Percentiles rank a stretch among this genome's conserved stretches.
Evolutionary conservation across 92 coral and sea anemone genomes (phyloP).

Genomic region (Umimayanthus chanpuru): DNA sequence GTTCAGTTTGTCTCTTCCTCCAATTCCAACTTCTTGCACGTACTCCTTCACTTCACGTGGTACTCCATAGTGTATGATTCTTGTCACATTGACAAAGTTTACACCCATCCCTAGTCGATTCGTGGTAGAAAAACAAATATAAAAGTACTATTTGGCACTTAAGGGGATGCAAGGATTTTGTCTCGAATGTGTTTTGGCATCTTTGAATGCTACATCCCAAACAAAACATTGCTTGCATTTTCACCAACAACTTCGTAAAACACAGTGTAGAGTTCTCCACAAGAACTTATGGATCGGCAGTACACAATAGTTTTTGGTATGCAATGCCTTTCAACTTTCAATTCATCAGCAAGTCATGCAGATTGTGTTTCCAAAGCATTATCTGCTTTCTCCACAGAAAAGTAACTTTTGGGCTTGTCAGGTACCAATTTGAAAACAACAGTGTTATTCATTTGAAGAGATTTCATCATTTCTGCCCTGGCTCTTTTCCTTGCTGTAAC

Average conservation of each 20-base stretch:
- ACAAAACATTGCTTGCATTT: not conserved
- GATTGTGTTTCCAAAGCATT: not conserved
- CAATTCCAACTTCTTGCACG: slow-evolving; percentile 23
- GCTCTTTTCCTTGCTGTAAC: slow-evolving; percentile 40
- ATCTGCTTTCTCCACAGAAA: not conserved
- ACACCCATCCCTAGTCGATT: slow-evolving; percentile 52
- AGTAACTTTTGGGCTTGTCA: slow-evolving; percentile 26
- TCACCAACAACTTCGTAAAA: slow-evolving; percentile 26
- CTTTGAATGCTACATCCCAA: slow-evolving; percentile 58
- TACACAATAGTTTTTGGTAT: slow-evolving; percentile 31
- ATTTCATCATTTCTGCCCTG: slow-evolving; percentile 23
- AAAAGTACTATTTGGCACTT: slow-evolving; percentile 27
- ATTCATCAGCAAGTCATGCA: not conserved
- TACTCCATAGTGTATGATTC: slow-evolving; percentile 30
- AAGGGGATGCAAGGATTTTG: slow-evolving; percentile 36
- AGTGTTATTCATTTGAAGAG: slow-evolving; percentile 21
- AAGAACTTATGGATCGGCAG: slow-evolving; percentile 28
- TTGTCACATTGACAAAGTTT: slow-evolving; percentile 5
- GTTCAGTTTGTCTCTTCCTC: slow-evolving; percentile 12
- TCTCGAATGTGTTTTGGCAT: slow-evolving; percentile 52
- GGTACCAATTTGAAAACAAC: slow-evolving; percentile 27
- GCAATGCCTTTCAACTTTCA: slow-evolving; percentile 6
- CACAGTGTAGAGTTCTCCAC: slow-evolving; percentile 41
- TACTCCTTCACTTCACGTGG: slow-evolving; percentile 12
- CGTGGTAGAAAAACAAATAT: slow-evolving; percentile 59